These are phyloP conservation scores for Syngnathus rostellatus DNA, from an alignment of 2,797 vertebrate species.

Conservation along the genomic window DNA sequence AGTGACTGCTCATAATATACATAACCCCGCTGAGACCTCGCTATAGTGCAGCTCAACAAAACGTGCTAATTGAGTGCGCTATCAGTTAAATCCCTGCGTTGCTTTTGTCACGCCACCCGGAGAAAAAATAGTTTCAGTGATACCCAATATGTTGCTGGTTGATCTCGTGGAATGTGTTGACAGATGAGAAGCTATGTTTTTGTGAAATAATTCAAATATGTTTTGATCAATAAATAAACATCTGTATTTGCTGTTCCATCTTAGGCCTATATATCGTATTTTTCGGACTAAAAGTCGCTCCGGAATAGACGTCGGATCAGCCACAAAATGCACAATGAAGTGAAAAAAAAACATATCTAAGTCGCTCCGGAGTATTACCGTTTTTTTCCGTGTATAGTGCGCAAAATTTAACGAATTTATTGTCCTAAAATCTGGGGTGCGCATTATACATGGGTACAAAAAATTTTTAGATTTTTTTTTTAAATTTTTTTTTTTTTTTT, in stretches of 20 bases:
- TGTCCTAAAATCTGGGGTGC: too few relatives aligned
- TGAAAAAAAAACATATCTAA: too few relatives aligned
- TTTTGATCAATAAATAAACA: background rate
- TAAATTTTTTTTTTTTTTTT: too few relatives aligned
- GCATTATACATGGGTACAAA: too few relatives aligned
- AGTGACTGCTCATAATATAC: constrained; percentile 20
- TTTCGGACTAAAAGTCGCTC: too few relatives aligned
- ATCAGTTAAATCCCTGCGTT: constrained; percentile 32
- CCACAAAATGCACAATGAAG: too few relatives aligned
- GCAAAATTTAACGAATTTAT: too few relatives aligned
- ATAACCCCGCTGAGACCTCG: constrained; percentile 22
- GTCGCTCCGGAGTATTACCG: too few relatives aligned
- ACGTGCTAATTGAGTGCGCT: constrained; percentile 53
- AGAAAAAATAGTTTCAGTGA: background rate
- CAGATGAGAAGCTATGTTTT: background rate
- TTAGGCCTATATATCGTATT: background rate
- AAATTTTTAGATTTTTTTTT: too few relatives aligned
- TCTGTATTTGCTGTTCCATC: background rate
- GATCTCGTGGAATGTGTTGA: background rate
- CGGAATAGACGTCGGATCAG: too few relatives aligned
- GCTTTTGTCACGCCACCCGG: constrained; percentile 12
- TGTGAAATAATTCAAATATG: background rate
- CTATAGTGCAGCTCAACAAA: constrained; percentile 11
- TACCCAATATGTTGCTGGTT: background rate
- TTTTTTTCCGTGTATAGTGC: too few relatives aligned